Conservation (phyloP, 2,888 invertebrate species). For the Micoletzkya japonica region DNA sequence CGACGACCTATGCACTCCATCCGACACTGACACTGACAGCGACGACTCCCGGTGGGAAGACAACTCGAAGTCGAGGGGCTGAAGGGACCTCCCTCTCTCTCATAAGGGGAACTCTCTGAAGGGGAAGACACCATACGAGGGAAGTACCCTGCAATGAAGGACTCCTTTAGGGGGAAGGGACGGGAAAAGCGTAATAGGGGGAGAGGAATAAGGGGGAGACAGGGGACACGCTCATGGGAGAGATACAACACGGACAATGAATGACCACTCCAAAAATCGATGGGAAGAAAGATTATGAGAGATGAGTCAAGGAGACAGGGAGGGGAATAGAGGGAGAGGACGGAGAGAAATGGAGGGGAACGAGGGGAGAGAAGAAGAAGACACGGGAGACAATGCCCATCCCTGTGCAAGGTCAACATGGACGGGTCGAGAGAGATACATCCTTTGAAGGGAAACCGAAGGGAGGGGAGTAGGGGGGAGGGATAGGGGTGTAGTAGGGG, state of each 20-base stretch:
- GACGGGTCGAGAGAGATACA: neutral
- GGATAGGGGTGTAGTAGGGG: neutral
- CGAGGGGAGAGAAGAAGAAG: neutral
- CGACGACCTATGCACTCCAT: conserved; percentile 93
- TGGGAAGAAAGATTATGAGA: neutral
- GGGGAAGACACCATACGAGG: too few species aligned
- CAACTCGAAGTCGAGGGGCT: conserved; percentile 92
- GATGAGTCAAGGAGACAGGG: conserved; percentile 10
- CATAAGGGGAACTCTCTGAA: neutral
- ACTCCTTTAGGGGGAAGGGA: too few species aligned
- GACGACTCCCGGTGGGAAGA: conserved; percentile 87
- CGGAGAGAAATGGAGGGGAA: neutral
- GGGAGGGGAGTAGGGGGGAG: neutral
- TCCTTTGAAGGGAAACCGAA: neutral
- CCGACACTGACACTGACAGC: conserved; percentile 77
- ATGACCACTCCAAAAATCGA: neutral
- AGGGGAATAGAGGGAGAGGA: neutral
- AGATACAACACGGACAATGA: neutral
- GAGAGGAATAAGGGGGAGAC: too few species aligned
- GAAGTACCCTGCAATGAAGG: neutral
- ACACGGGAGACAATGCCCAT: too few species aligned
- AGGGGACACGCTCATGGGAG: neutral
- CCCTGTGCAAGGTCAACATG: too few species aligned
- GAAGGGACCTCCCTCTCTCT: too few species aligned
- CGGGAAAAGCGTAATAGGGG: too few species aligned